phyloP scores from a whole-genome alignment of 2,113 vertebrate genomes.

The Rutilus rutilus region DNA sequence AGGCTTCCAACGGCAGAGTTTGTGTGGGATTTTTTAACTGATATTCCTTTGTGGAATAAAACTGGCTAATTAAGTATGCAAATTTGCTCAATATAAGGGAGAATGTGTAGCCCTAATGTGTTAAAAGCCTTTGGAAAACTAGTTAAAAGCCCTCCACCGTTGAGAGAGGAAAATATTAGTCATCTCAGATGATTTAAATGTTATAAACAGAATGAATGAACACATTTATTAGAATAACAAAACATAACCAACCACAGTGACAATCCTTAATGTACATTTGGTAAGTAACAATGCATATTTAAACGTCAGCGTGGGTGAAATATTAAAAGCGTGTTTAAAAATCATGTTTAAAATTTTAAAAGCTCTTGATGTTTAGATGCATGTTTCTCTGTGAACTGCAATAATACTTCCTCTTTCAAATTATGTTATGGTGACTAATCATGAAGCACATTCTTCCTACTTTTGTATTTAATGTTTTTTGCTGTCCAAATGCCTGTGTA shows the following conservation, averaged over 20 bases:
- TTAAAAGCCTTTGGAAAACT: conserved; percentile 74
- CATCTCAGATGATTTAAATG: conserved; percentile 50
- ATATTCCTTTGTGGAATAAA: conserved; percentile 74
- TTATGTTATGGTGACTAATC: neutral
- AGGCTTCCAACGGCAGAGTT: conserved; percentile 38
- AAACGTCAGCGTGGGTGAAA: conserved; percentile 27
- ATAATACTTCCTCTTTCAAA: conserved; percentile 13
- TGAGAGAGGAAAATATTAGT: conserved; percentile 49
- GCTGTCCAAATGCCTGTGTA: neutral
- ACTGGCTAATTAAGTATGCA: conserved; percentile 78
- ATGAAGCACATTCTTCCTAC: neutral
- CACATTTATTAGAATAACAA: conserved; percentile 53
- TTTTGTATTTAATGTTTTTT: neutral
- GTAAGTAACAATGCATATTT: conserved; percentile 35
- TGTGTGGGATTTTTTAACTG: conserved; percentile 70
- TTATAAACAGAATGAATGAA: conserved; percentile 54
- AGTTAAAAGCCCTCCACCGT: conserved; percentile 50
- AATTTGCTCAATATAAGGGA: conserved; percentile 73
- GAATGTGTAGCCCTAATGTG: conserved; percentile 64
- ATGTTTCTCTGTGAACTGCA: neutral
- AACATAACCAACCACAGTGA: conserved; percentile 43
- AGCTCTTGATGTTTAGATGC: neutral
- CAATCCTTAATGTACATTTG: conserved; percentile 38
- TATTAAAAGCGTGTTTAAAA: conserved; percentile 31
- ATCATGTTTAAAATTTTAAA: conserved; percentile 21